Evolutionary conservation across 1,140 invertebrate genomes (phyloP).

Genomic region (Ptiloglossa arizonensis): DNA sequence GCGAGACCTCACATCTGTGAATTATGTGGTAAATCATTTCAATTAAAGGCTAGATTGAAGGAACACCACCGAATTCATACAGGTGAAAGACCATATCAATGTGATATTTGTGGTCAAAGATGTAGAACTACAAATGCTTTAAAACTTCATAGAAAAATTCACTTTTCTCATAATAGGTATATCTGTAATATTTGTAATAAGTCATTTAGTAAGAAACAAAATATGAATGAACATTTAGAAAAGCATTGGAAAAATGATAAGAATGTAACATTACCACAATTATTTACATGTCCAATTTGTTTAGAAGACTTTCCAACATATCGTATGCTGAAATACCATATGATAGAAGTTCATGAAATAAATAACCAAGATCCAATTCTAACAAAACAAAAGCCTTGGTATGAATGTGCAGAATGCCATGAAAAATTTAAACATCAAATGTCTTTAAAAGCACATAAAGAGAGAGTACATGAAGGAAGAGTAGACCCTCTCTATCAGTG

Average conservation of each 20-base stretch:
- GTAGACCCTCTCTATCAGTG: slow-evolving; percentile 55
- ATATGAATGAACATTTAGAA: slow-evolving; percentile 67
- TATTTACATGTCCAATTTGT: slow-evolving; percentile 62
- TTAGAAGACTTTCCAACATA: slow-evolving; percentile 57
- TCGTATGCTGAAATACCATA: slow-evolving; percentile 61
- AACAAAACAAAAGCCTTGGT: slow-evolving; percentile 57
- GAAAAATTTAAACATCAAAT: slow-evolving; percentile 71
- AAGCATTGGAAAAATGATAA: slow-evolving; percentile 68
- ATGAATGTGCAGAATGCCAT: slow-evolving; percentile 59
- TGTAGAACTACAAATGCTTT: slow-evolving; percentile 64
- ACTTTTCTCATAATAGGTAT: slow-evolving; percentile 56
- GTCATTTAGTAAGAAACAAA: slow-evolving; percentile 65
- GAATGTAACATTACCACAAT: slow-evolving; percentile 50
- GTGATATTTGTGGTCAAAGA: slow-evolving; percentile 58
- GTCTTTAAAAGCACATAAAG: slow-evolving; percentile 68
- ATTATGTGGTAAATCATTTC: slow-evolving; percentile 68
- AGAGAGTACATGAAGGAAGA: slow-evolving; percentile 61
- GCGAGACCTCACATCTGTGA: slow-evolving; percentile 65
- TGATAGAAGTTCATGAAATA: slow-evolving; percentile 60
- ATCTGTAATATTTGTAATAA: slow-evolving; percentile 62
- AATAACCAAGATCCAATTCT: slow-evolving; percentile 60
- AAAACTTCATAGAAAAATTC: slow-evolving; percentile 62
- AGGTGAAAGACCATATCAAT: slow-evolving; percentile 64
- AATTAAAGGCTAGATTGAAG: slow-evolving; percentile 62
- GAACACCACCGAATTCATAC: slow-evolving; percentile 65